Base-by-base conservation (phyloP, 2,888 invertebrate genomes). In the Cataglyphis rosenhaueri region DNA sequence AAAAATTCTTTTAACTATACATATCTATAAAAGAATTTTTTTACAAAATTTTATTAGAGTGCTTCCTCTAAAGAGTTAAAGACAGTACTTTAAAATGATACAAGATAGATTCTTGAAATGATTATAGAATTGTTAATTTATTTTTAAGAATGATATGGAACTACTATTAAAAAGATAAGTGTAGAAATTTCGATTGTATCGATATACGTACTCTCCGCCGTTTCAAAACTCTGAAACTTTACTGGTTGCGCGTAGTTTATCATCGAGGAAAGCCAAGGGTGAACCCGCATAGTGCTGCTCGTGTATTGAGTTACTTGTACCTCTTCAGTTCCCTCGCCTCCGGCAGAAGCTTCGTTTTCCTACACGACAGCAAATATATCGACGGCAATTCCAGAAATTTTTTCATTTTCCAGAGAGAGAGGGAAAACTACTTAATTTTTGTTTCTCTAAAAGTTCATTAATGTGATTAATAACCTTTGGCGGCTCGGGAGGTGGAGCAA, bases 181-280 rank as follows among this genome's bases (percentile, higher is more conserved):
- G 29, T 55, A 38, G 21, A 64, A 38, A 25, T 66, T 52, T 25
- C 3, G 25, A 25, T 52, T 38, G 6, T n/a, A 18, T 57, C 1
- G 68, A 61, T 35, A 66, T 29, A 15, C 92, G 89, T 93, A 97
- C 96, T 95, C 92, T 96, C 96, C 1, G 97, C 96, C n/a, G 95
- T 94, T 88, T 96, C 96, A 91, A 97, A 97, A 75, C 96, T 96
- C 88, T 96, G 96, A 92, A 97, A 97, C 93, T 97, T 97, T 87
- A 97, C 95, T 0, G 97, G 97, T 92, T 96, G 96, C 57, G 96
- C 96, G 94, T 97, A 97, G 94, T 97, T 97, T 92, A 97, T 96
- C 95, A 97, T 95, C 32, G 96, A 95, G 0, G 96, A 97, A 18
- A 97, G 95, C 92, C 95, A 96, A 12, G 97, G 97, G 93, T 97